A percentile compares a stretch with the other conserved stretches of the same genome.
Conservation (phyloP, 2,888 invertebrate genomes). For the Limnephilus lunatus region DNA sequence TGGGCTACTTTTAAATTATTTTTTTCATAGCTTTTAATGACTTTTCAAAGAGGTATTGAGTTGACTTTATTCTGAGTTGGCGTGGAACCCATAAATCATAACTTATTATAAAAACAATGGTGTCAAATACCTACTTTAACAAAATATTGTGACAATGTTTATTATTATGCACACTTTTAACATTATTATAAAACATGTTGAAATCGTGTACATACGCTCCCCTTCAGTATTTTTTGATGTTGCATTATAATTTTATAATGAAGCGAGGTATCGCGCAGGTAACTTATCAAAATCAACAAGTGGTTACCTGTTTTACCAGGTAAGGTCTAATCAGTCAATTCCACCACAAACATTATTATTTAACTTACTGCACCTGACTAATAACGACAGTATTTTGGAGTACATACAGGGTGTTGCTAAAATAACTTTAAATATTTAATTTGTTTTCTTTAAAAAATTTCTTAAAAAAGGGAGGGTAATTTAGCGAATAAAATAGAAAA, state of each 20-base stretch:
- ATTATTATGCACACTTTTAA: neutral
- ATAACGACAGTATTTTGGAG: neutral
- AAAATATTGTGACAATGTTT: neutral
- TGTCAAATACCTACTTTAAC: neutral
- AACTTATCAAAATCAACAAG: neutral
- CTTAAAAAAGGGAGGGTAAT: too few relatives aligned
- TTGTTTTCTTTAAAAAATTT: too few relatives aligned
- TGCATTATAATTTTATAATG: neutral
- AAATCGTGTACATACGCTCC: neutral
- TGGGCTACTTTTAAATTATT: too few relatives aligned
- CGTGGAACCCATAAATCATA: too few relatives aligned
- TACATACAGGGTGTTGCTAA: neutral
- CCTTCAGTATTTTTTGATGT: neutral
- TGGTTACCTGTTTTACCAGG: neutral
- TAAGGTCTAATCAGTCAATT: neutral
- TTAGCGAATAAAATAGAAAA: too few relatives aligned
- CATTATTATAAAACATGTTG: neutral
- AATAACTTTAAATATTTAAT: neutral
- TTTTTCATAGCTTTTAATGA: too few relatives aligned
- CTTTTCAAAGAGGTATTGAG: too few relatives aligned
- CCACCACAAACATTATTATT: neutral
- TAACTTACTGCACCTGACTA: neutral
- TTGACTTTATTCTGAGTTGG: too few relatives aligned
- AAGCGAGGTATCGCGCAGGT: neutral
- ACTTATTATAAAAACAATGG: too few relatives aligned